These are phyloP conservation scores for Oscheius onirici DNA, from an alignment of 2,888 invertebrate species.

Conservation along the genomic window DNA sequence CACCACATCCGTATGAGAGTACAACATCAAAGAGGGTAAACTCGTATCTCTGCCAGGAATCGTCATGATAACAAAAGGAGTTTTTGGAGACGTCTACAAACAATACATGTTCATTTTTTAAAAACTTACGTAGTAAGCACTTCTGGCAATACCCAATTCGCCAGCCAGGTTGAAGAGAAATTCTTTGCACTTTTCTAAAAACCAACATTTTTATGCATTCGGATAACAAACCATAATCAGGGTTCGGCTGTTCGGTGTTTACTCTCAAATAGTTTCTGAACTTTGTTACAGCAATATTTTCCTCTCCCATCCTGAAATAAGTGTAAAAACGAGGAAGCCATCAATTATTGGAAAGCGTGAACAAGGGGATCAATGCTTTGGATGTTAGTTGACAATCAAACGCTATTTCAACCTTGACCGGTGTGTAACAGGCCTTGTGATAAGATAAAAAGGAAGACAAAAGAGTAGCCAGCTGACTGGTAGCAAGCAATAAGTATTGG, in stretches of 20 bases:
- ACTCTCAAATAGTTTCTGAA: slow-evolving; percentile 87
- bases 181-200: slow-evolving; percentile 61
- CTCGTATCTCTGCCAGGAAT: slow-evolving; percentile 83
- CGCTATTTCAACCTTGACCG: too few species aligned
- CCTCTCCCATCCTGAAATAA: slow-evolving; percentile 23
- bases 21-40: slow-evolving; percentile 82
- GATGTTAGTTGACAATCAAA: too few species aligned
- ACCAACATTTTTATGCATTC: background rate
- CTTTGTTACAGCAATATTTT: slow-evolving; percentile 78
- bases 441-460: too few species aligned
- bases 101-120: slow-evolving; percentile 40
- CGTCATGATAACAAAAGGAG: slow-evolving; percentile 85
- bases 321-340: too few species aligned
- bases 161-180: slow-evolving; percentile 64
- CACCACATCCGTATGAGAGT: slow-evolving; percentile 96
- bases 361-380: too few species aligned
- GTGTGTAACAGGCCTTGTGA: too few species aligned
- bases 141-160: slow-evolving; percentile 58
- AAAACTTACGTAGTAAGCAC: slow-evolving; percentile 34
- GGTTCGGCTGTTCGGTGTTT: slow-evolving; percentile 86
- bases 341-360: too few species aligned
- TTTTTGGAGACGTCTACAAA: slow-evolving; percentile 76
- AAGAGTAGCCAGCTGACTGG: too few species aligned
- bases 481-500: too few species aligned
- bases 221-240: slow-evolving; percentile 82